Percentiles rank a stretch among this genome's conserved stretches.
Evolutionary conservation across 2,888 invertebrate species (phyloP).

Genomic region (Branchipolynoe longqiensis): DNA sequence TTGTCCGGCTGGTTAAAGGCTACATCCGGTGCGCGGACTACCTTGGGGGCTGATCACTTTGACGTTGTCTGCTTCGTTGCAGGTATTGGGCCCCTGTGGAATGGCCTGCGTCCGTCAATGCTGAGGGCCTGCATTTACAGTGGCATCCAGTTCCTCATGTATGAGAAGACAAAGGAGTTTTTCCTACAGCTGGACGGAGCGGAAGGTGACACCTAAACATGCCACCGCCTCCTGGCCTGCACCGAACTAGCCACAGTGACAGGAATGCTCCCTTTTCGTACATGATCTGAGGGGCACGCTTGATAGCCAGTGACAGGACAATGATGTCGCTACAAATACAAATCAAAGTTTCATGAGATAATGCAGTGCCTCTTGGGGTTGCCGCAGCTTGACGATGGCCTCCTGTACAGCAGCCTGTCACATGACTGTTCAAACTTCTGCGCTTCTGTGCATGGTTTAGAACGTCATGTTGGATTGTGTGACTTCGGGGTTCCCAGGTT

Average conservation of each 20-base stretch:
- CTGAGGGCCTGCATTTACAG: conserved; percentile 65
- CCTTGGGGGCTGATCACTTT: too few species aligned
- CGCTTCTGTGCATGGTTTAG: too few species aligned
- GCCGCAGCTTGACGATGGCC: too few species aligned
- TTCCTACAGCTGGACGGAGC: not conserved
- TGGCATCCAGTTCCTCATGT: conserved; percentile 66
- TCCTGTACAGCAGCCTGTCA: too few species aligned
- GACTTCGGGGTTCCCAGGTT: too few species aligned
- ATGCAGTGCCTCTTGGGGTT: too few species aligned
- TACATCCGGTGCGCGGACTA: too few species aligned
- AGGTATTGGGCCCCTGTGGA: conserved; percentile 64
- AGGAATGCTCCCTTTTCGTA: not conserved
- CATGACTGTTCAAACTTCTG: too few species aligned
- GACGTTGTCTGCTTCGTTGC: not conserved
- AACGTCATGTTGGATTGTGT: too few species aligned
- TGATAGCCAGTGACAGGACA: not conserved
- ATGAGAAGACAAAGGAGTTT: conserved; percentile 59
- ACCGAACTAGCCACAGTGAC: not conserved
- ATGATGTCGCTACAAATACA: not conserved
- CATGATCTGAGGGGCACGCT: not conserved
- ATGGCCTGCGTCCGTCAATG: conserved; percentile 64
- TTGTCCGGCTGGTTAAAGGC: too few species aligned
- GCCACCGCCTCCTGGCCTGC: not conserved
- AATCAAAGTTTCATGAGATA: not conserved
- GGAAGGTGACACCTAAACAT: not conserved